phyloP scores from a whole-genome alignment of 1,140 invertebrate genomes.

The Aphaenogaster rudis region DNA sequence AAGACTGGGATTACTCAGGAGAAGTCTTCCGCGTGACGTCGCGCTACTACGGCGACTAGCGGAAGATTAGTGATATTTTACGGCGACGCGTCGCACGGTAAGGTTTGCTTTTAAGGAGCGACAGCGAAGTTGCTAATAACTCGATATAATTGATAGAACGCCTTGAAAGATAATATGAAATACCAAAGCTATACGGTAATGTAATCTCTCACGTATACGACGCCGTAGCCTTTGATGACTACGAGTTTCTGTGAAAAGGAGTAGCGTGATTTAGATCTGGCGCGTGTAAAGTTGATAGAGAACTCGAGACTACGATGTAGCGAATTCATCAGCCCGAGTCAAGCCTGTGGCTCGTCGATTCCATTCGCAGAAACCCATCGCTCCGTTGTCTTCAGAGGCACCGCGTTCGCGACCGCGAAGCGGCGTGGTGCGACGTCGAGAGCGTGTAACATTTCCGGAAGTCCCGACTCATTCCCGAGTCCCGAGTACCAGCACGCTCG shows the following conservation, averaged over 20 bases:
- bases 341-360: background rate
- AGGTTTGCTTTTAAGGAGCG: background rate
- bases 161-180: conserved; percentile 27
- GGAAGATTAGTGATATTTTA: conserved; percentile 2
- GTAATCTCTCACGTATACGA: background rate
- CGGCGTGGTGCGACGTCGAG: conserved; percentile 25
- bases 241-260: background rate
- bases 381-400: conserved; percentile 41
- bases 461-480: conserved; percentile 60
- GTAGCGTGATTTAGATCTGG: background rate
- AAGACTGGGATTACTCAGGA: background rate
- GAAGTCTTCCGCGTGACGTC: conserved; percentile 34
- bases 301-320: conserved; percentile 2
- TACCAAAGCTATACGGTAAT: background rate
- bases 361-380: conserved; percentile 29
- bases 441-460: conserved; percentile 65
- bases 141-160: conserved; percentile 39
- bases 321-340: conserved; percentile 4
- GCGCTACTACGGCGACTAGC: background rate
- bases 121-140: conserved; percentile 28
- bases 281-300: conserved; percentile 21
- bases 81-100: background rate
- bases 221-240: background rate
- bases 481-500: conserved; percentile 65
- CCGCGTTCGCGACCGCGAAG: conserved; percentile 24